Conservation (phyloP, 2,888 invertebrate genomes). For the Torymus aiolomorphi region DNA sequence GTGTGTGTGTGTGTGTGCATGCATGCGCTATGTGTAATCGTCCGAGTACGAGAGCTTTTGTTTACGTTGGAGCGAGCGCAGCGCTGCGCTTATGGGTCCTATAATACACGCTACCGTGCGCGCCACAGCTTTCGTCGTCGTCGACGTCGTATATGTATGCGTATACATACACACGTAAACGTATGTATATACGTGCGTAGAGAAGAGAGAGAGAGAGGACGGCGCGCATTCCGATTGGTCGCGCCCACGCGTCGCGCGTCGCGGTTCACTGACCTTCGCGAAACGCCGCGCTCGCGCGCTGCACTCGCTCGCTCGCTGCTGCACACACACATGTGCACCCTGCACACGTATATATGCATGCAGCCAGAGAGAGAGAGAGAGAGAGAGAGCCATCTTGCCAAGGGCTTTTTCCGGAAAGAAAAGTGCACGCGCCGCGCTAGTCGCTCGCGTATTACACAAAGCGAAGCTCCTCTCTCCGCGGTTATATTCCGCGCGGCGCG, state of each 20-base stretch:
- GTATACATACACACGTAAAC: too few relatives aligned
- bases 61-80: conserved; percentile 35
- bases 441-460: too few relatives aligned
- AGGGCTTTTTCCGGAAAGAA: conserved; percentile 25
- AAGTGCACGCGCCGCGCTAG: neutral
- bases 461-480: too few relatives aligned
- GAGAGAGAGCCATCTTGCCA: neutral
- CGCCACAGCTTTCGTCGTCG: too few relatives aligned
- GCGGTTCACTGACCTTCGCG: conserved; percentile 56
- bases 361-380: too few relatives aligned
- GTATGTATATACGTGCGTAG: too few relatives aligned
- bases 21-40: too few relatives aligned
- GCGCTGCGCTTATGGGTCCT: neutral
- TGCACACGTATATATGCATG: neutral
- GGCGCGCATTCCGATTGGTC: conserved; percentile 55
- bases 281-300: conserved; percentile 14
- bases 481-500: too few relatives aligned
- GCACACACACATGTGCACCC: neutral
- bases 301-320: neutral
- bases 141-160: too few relatives aligned
- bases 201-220: neutral
- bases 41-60: conserved; percentile 47
- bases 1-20: too few relatives aligned
- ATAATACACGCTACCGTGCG: neutral
- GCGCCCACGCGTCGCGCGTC: conserved; percentile 55